These are phyloP conservation scores for Pteropus alecto DNA, from an alignment of 2,113 vertebrate species.

Conservation along the genomic window DNA sequence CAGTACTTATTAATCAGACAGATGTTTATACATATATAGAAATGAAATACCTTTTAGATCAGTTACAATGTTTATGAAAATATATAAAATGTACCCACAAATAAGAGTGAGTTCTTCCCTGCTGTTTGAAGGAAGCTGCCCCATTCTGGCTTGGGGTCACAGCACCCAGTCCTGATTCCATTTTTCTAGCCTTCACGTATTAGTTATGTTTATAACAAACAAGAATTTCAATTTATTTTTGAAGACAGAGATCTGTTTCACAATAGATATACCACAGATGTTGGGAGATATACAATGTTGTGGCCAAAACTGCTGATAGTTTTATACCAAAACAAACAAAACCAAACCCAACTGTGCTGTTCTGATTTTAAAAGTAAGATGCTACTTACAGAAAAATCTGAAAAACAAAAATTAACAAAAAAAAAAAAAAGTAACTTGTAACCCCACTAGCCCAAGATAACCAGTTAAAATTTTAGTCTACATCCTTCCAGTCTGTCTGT, in stretches of 20 bases:
- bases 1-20: not conserved
- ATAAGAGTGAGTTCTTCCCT: not conserved
- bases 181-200: not conserved
- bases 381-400: not conserved
- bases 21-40: not conserved
- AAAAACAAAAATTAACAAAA: not conserved
- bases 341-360: not conserved
- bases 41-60: not conserved
- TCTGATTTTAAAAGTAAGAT: not conserved
- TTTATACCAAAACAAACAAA: not conserved
- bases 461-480: slow-evolving; percentile 17
- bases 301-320: not conserved
- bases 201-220: not conserved
- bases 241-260: not conserved
- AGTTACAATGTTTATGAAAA: not conserved
- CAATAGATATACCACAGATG: not conserved
- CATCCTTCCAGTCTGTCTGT: not conserved
- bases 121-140: not conserved
- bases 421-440: not conserved
- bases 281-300: not conserved
- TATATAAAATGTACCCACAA: accelerated
- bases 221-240: not conserved
- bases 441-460: not conserved
- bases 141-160: not conserved
- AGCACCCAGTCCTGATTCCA: not conserved